Percentiles rank a stretch among this genome's conserved stretches.
Conservation (phyloP, 1,140 invertebrate genomes). For the Drosophila tsacasi region DNA sequence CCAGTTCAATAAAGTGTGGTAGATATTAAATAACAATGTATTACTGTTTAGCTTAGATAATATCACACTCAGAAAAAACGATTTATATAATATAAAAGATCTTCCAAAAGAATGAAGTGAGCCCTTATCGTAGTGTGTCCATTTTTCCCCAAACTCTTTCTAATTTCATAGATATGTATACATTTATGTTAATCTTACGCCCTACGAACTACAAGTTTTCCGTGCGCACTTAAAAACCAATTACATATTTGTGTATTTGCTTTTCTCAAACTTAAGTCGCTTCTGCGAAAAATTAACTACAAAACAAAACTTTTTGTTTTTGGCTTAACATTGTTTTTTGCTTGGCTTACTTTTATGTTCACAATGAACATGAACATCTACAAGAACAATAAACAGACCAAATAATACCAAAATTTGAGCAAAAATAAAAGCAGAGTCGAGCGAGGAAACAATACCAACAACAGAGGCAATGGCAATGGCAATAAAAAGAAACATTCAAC, state of each 20-base stretch:
- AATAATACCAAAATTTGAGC: slow-evolving; percentile 40
- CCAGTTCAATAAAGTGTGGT: too few relatives aligned
- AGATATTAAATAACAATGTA: too few relatives aligned
- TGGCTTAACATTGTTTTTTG: slow-evolving; percentile 29
- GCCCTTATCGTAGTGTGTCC: background rate
- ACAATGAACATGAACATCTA: slow-evolving; percentile 44
- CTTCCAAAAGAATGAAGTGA: background rate
- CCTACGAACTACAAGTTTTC: background rate
- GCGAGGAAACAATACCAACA: slow-evolving; percentile 22
- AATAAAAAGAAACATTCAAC: slow-evolving; percentile 62
- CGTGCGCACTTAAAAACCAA: slow-evolving; percentile 17
- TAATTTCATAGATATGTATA: too few relatives aligned
- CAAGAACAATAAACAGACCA: slow-evolving; percentile 46
- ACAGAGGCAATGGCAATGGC: slow-evolving; percentile 33
- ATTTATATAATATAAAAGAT: background rate
- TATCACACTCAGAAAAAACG: background rate
- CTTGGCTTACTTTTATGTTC: slow-evolving; percentile 44
- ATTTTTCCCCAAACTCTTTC: background rate
- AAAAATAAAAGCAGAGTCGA: slow-evolving; percentile 20
- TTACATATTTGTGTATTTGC: slow-evolving; percentile 31
- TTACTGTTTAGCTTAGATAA: too few relatives aligned
- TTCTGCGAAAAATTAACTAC: slow-evolving; percentile 36
- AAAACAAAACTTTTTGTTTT: slow-evolving; percentile 35
- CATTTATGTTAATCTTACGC: slow-evolving; percentile 1
- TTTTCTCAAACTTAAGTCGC: slow-evolving; percentile 29